A percentile compares a stretch with the other conserved stretches of the same genome.
phyloP scores from a whole-genome alignment of 2,888 invertebrate species.

The Amphipyra berbera region DNA sequence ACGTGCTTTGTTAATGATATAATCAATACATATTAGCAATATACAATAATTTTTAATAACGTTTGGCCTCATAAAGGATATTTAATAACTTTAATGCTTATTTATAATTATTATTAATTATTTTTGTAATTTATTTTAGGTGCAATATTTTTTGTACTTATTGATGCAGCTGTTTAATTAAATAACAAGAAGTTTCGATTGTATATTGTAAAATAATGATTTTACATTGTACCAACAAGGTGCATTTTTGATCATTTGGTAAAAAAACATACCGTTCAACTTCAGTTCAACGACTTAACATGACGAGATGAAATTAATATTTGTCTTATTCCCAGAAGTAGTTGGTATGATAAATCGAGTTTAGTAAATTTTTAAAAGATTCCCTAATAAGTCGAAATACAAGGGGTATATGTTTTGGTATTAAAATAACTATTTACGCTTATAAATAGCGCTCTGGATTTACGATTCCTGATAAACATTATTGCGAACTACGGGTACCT shows the following conservation, averaged over 20 bases:
- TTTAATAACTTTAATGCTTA: conserved; percentile 56
- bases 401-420: too few species aligned
- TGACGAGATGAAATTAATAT: too few species aligned
- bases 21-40: conserved; percentile 54
- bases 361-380: too few species aligned
- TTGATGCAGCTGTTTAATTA: conserved; percentile 42
- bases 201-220: conserved; percentile 9
- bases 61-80: conserved; percentile 57
- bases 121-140: conserved; percentile 60
- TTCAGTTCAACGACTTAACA: too few species aligned
- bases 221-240: neutral
- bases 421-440: too few species aligned
- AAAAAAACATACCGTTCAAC: too few species aligned
- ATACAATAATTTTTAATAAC: conserved; percentile 39
- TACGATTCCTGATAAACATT: too few species aligned
- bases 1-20: conserved; percentile 58
- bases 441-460: too few species aligned
- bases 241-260: neutral
- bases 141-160: conserved; percentile 59
- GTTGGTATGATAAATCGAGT: too few species aligned
- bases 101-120: conserved; percentile 54
- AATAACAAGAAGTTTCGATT: conserved; percentile 23
- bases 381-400: too few species aligned
- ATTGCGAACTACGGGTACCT: too few species aligned
- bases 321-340: too few species aligned